Percentiles rank a stretch among this genome's conserved stretches.
These are phyloP conservation scores for Mantis religiosa DNA, from an alignment of 2,888 invertebrate genomes.

Conservation along the genomic window DNA sequence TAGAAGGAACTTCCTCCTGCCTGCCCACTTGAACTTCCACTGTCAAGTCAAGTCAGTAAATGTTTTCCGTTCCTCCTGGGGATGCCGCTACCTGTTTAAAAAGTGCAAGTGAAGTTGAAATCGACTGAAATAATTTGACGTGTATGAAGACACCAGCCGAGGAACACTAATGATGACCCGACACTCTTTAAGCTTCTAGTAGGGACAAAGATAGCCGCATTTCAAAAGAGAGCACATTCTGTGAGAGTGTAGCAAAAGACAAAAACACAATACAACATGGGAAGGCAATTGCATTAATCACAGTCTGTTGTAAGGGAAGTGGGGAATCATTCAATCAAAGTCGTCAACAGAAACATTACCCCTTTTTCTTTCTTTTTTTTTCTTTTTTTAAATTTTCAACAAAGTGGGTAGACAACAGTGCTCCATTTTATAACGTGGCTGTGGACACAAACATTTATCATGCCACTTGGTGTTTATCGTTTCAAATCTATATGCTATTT, in stretches of 20 bases:
- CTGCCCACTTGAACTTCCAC: too few relatives aligned
- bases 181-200: neutral
- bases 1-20: too few relatives aligned
- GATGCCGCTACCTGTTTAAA: too few relatives aligned
- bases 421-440: constrained; percentile 32
- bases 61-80: too few relatives aligned
- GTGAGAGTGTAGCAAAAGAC: neutral
- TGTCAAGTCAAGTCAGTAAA: too few relatives aligned
- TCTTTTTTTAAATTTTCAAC: neutral
- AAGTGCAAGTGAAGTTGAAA: too few relatives aligned
- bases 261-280: constrained; percentile 33
- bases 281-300: constrained; percentile 52
- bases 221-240: constrained; percentile 28
- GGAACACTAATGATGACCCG: neutral
- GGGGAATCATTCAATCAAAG: constrained; percentile 14
- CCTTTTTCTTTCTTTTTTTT: neutral
- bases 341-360: constrained; percentile 18
- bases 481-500: neutral
- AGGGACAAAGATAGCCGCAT: constrained; percentile 16
- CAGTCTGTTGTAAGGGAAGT: constrained; percentile 44
- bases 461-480: constrained; percentile 5
- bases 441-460: neutral
- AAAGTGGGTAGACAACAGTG: constrained; percentile 18
- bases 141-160: neutral
- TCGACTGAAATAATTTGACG: neutral